A percentile compares a stretch with the other conserved stretches of the same genome.
These are phyloP conservation scores for Prionailurus viverrinus DNA, from an alignment of 2,113 vertebrate species.

Conservation along the genomic window DNA sequence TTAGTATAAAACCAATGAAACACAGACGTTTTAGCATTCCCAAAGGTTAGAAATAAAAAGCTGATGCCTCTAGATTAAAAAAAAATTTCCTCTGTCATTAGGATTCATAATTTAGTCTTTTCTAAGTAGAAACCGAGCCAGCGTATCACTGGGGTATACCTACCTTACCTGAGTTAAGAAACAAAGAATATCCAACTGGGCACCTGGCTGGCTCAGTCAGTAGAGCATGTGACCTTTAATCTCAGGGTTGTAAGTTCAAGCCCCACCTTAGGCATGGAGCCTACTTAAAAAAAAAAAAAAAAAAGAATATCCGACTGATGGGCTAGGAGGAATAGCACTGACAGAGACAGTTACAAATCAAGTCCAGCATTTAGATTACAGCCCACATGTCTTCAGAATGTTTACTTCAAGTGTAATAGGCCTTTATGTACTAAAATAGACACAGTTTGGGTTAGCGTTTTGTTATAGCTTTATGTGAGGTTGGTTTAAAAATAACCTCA, in stretches of 20 bases:
- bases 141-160: neutral
- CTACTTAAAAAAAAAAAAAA: neutral
- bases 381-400: neutral
- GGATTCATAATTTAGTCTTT: neutral
- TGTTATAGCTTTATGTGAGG: conserved; percentile 35
- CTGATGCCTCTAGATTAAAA: neutral
- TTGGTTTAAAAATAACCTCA: conserved; percentile 60
- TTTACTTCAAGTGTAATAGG: neutral
- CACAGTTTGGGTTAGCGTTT: neutral
- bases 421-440: neutral
- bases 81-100: conserved; percentile 32
- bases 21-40: neutral
- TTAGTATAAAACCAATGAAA: conserved; percentile 33
- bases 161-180: neutral
- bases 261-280: neutral
- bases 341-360: neutral
- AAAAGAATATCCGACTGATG: neutral
- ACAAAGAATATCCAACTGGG: neutral
- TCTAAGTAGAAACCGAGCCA: neutral
- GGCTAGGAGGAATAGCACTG: neutral
- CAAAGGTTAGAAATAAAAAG: conserved; percentile 41
- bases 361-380: neutral
- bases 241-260: neutral
- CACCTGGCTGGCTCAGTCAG: neutral
- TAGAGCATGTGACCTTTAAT: neutral